Conservation (phyloP, 1,140 invertebrate species). For the Drosophila asahinai region DNA sequence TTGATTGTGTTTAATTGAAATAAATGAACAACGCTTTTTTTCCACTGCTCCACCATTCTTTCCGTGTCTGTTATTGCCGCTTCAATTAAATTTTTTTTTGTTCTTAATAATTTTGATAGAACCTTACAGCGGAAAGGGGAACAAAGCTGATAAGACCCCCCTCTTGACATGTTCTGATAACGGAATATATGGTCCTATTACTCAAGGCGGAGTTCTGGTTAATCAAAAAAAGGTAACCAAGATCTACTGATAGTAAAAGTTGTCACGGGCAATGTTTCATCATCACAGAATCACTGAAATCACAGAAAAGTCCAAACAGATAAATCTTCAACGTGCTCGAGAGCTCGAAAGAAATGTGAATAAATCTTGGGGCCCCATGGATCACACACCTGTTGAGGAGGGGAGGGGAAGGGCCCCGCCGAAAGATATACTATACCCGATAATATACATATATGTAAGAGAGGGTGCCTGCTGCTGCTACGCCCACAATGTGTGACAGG, state of each 20-base stretch:
- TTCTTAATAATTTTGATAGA: constrained; percentile 38
- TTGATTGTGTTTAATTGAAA: constrained; percentile 84
- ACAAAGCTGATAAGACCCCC: constrained; percentile 35
- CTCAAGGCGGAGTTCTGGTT: constrained; percentile 26
- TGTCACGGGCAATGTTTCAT: constrained; percentile 50
- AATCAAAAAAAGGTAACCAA: constrained; percentile 13
- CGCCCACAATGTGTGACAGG: constrained; percentile 78
- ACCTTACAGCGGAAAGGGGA: constrained; percentile 20
- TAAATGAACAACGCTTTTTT: constrained; percentile 70
- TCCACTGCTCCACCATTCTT: constrained; percentile 42
- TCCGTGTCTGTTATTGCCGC: constrained; percentile 30
- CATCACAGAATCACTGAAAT: constrained; percentile 40
- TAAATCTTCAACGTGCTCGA: constrained; percentile 72
- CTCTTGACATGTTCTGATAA: constrained; percentile 41
- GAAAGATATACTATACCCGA: constrained; percentile 38
- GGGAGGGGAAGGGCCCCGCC: not conserved
- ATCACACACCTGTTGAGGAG: constrained; percentile 67
- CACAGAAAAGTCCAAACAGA: constrained; percentile 66
- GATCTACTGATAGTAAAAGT: constrained; percentile 3
- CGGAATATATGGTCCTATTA: constrained; percentile 17
- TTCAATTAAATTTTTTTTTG: constrained; percentile 67
- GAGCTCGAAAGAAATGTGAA: constrained; percentile 52
- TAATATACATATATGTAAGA: constrained; percentile 26
- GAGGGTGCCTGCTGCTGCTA: constrained; percentile 18
- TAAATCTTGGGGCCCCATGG: constrained; percentile 54